A percentile compares a stretch with the other conserved stretches of the same genome.
These are phyloP conservation scores for Orthonychiurus folsomi DNA, from an alignment of 2,888 invertebrate genomes.

Conservation along the genomic window DNA sequence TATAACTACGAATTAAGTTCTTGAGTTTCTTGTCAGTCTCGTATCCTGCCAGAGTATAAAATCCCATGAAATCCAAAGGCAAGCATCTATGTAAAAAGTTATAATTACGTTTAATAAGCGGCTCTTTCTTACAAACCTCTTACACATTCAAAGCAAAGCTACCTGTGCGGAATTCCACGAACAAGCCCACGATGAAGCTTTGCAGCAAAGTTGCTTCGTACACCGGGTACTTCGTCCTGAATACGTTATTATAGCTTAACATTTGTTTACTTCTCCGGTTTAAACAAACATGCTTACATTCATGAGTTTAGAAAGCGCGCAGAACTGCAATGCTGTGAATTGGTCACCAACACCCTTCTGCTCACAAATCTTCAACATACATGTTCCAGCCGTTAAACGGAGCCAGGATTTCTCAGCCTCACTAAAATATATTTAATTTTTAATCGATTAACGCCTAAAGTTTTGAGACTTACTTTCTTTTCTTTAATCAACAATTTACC, in stretches of 20 bases:
- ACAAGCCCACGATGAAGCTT: slow-evolving; percentile 85
- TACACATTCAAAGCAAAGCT: neutral
- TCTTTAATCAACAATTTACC: slow-evolving; percentile 28
- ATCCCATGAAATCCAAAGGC: slow-evolving; percentile 93
- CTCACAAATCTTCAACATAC: slow-evolving; percentile 93
- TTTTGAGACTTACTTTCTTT: no score
- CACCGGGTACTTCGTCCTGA: slow-evolving; percentile 62
- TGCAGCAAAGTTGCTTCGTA: slow-evolving; percentile 75
- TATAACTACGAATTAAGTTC: slow-evolving; percentile 62
- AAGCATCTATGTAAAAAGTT: slow-evolving; percentile 51
- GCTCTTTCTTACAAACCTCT: neutral
- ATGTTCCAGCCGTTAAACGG: slow-evolving; percentile 82
- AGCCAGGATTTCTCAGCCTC: slow-evolving; percentile 88
- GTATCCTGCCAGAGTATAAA: slow-evolving; percentile 80
- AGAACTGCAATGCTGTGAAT: slow-evolving; percentile 88
- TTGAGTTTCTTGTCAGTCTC: slow-evolving; percentile 74
- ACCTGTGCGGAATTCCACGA: slow-evolving; percentile 71
- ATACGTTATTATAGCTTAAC: slow-evolving; percentile 23
- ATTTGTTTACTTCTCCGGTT: no score
- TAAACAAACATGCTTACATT: slow-evolving; percentile 52
- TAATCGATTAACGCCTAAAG: no score
- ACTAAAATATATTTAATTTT: no score
- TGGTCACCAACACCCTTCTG: slow-evolving; percentile 93
- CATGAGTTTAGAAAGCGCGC: slow-evolving; percentile 83
- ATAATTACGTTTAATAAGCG: neutral